phyloP scores from a whole-genome alignment of 2,797 vertebrate genomes.

The Propithecus deckenii region DNA sequence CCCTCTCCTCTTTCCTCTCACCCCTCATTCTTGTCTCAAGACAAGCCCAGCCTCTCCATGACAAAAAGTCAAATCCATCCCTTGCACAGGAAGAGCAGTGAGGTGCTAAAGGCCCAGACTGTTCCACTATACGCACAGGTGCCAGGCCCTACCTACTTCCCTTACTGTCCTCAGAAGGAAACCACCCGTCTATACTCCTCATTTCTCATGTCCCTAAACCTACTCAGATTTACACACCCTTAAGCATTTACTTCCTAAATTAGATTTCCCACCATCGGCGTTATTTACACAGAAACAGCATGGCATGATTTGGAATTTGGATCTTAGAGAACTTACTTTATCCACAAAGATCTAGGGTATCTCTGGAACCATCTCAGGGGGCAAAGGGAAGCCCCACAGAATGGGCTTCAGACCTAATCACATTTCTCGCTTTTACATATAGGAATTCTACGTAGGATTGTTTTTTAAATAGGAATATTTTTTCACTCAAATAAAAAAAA shows the following conservation, averaged over 20 bases:
- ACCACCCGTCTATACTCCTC: neutral
- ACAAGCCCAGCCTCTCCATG: neutral
- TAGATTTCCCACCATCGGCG: neutral
- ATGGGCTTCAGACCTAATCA: neutral
- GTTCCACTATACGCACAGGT: neutral
- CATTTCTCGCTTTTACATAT: neutral
- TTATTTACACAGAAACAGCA: neutral
- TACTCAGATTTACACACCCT: neutral
- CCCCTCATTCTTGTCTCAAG: neutral
- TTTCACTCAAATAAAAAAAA: neutral
- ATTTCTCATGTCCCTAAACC: neutral
- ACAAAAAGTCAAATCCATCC: neutral
- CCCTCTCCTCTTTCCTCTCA: fast-evolving
- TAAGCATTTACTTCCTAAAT: neutral
- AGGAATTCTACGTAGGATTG: neutral
- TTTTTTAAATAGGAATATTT: neutral
- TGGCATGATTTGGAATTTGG: neutral
- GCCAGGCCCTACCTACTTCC: neutral
- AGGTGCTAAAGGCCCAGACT: neutral
- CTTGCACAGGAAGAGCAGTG: neutral
- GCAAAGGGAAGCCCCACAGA: neutral
- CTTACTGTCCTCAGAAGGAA: neutral
- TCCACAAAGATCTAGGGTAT: neutral
- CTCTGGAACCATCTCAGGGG: neutral
- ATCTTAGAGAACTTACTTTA: neutral